Evolutionary conservation across 64 coral and sea anemone genomes (phyloP).

Genomic region (Porites australiensis): DNA sequence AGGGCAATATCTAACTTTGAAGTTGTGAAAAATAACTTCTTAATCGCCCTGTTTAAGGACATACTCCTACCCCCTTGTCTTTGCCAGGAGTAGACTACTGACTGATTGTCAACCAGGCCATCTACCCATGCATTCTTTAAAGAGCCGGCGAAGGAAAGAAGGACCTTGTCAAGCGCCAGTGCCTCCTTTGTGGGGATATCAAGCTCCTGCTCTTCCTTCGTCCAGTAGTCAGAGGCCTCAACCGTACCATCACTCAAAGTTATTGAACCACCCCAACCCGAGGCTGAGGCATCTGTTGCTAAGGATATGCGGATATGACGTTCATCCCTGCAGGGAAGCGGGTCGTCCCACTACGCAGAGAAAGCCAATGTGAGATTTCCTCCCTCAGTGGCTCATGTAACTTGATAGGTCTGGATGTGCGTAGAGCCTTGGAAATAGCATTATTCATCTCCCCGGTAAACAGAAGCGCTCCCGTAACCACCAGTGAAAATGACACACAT

Average conservation of each 20-base stretch:
- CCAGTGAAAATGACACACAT: conserved; percentile 73
- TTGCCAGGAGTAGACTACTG: neutral
- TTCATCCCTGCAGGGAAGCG: conserved; percentile 70
- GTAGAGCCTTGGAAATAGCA: conserved; percentile 60
- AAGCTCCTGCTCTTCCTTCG: neutral
- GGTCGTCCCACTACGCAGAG: conserved; percentile 50
- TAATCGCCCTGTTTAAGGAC: conserved; percentile 14
- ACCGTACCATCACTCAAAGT: neutral
- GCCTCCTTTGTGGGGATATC: conserved; percentile 34
- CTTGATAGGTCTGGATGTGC: neutral
- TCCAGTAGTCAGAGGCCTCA: conserved; percentile 25
- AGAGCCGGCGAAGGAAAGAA: neutral
- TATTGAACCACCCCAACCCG: conserved; percentile 45
- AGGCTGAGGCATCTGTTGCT: conserved; percentile 53
- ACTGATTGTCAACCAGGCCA: conserved; percentile 42
- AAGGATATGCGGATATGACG: conserved; percentile 29
- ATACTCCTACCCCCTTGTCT: conserved; percentile 33
- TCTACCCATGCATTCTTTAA: neutral
- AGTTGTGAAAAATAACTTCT: conserved; percentile 15
- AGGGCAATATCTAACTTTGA: neutral
- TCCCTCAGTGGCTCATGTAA: conserved; percentile 9
- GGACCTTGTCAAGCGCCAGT: conserved; percentile 5
- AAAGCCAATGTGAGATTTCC: conserved; percentile 70
- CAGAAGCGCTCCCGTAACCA: conserved; percentile 36
- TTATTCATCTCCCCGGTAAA: conserved; percentile 65